Evolutionary conservation across 2,888 invertebrate species (phyloP).

Genomic region (Diploptera punctata): DNA sequence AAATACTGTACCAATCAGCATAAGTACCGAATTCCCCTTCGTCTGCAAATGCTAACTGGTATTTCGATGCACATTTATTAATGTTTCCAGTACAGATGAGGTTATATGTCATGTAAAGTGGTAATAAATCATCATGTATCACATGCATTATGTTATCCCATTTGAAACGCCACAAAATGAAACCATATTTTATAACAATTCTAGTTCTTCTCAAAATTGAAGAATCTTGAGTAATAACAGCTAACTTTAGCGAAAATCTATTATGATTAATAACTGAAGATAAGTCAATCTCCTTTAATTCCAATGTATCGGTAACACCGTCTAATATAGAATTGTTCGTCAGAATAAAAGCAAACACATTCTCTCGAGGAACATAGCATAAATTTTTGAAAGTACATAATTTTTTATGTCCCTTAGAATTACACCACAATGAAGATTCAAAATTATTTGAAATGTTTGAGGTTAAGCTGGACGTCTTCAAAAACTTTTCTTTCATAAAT

Average conservation of each 20-base stretch:
- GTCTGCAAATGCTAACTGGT: conserved; percentile 52
- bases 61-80: conserved; percentile 42
- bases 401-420: conserved; percentile 35
- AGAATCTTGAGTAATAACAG: conserved; percentile 40
- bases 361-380: conserved; percentile 51
- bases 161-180: conserved; percentile 56
- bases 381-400: conserved; percentile 54
- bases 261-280: conserved; percentile 55
- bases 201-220: conserved; percentile 19
- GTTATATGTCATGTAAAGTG: conserved; percentile 53
- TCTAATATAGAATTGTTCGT: conserved; percentile 49
- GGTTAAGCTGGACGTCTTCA: background rate
- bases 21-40: conserved; percentile 48
- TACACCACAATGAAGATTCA: conserved; percentile 46
- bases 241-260: conserved; percentile 50
- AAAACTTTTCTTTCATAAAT: too few species aligned
- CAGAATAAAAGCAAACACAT: conserved; percentile 53
- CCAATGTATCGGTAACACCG: conserved; percentile 48
- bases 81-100: conserved; percentile 47
- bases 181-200: conserved; percentile 34
- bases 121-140: conserved; percentile 60
- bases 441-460: background rate
- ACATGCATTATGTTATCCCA: conserved; percentile 62
- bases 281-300: conserved; percentile 50
- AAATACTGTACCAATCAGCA: conserved; percentile 50